Evolutionary conservation across 2,113 vertebrate species (phyloP).

Genomic region (Sardina pilchardus): DNA sequence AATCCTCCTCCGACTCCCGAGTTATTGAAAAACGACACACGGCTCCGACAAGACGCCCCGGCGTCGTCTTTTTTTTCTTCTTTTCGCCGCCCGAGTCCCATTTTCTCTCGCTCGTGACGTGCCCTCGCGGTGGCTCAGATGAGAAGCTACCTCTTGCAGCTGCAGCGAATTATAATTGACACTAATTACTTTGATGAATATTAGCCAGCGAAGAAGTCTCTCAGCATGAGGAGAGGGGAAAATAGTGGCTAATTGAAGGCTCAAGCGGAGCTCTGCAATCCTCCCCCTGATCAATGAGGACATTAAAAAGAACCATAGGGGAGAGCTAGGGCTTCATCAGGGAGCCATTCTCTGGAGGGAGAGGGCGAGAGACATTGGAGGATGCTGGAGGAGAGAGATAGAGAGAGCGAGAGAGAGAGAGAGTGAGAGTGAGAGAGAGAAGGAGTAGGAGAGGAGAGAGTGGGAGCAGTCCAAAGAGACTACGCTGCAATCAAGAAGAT

Average conservation of each 20-base stretch:
- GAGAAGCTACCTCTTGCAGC: slow-evolving; percentile 58
- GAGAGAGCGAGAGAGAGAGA: slow-evolving; percentile 46
- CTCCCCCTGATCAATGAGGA: slow-evolving; percentile 65
- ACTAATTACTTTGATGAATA: slow-evolving; percentile 70
- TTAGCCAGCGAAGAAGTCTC: slow-evolving; percentile 61
- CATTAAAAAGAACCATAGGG: slow-evolving; percentile 57
- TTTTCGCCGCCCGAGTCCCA: neutral
- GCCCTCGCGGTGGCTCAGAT: slow-evolving; percentile 39
- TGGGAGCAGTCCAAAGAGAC: slow-evolving; percentile 24
- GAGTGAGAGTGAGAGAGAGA: slow-evolving; percentile 37
- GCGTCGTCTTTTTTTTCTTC: too few species aligned
- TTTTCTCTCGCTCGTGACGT: slow-evolving; percentile 32
- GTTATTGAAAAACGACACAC: slow-evolving; percentile 10
- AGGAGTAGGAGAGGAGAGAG: slow-evolving; percentile 54
- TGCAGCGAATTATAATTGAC: slow-evolving; percentile 70
- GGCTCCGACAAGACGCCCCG: neutral
- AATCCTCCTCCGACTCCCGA: neutral
- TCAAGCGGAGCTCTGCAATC: slow-evolving; percentile 36
- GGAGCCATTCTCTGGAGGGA: slow-evolving; percentile 51
- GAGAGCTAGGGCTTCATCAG: slow-evolving; percentile 63
- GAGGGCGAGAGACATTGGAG: neutral
- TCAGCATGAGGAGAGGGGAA: slow-evolving; percentile 38
- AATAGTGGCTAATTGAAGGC: slow-evolving; percentile 58
- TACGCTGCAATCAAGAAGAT: slow-evolving; percentile 28
- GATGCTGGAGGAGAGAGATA: neutral